These are phyloP conservation scores for Dyspetes luteomarginatus DNA, from an alignment of 2,888 invertebrate genomes.

Conservation along the genomic window DNA sequence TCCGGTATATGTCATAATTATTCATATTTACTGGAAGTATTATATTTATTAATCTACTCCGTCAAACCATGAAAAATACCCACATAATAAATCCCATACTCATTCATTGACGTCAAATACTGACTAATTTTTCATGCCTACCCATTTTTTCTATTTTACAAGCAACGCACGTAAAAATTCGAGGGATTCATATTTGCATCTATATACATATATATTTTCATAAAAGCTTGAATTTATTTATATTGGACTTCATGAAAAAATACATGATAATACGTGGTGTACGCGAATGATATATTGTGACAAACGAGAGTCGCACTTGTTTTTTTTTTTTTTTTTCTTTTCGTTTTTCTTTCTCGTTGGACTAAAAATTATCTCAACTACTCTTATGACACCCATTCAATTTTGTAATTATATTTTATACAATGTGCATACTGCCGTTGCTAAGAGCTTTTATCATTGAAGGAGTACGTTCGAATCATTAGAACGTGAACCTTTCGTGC, in stretches of 20 bases:
- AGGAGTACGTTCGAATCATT: slow-evolving; percentile 44
- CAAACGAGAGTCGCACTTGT: slow-evolving; percentile 63
- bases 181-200: not conserved
- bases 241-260: slow-evolving; percentile 81
- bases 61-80: slow-evolving; percentile 50
- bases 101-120: slow-evolving; percentile 38
- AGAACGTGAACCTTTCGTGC: slow-evolving; percentile 59
- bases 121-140: not conserved
- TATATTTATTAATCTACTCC: slow-evolving; percentile 65
- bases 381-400: slow-evolving; percentile 59
- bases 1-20: slow-evolving; percentile 56
- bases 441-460: slow-evolving; percentile 49
- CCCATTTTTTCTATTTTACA: not conserved
- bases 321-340: slow-evolving; percentile 30
- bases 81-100: slow-evolving; percentile 56
- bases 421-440: slow-evolving; percentile 64
- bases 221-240: slow-evolving; percentile 77
- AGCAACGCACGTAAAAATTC: not conserved
- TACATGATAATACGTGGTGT: slow-evolving; percentile 80
- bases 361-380: slow-evolving; percentile 47
- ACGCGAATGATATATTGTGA: slow-evolving; percentile 70
- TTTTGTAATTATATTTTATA: slow-evolving; percentile 64
- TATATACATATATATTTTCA: slow-evolving; percentile 44
- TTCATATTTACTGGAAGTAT: slow-evolving; percentile 63
- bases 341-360: slow-evolving; percentile 36